Base-by-base conservation (phyloP, 2,888 invertebrate genomes). In the Stenurella melanura region DNA sequence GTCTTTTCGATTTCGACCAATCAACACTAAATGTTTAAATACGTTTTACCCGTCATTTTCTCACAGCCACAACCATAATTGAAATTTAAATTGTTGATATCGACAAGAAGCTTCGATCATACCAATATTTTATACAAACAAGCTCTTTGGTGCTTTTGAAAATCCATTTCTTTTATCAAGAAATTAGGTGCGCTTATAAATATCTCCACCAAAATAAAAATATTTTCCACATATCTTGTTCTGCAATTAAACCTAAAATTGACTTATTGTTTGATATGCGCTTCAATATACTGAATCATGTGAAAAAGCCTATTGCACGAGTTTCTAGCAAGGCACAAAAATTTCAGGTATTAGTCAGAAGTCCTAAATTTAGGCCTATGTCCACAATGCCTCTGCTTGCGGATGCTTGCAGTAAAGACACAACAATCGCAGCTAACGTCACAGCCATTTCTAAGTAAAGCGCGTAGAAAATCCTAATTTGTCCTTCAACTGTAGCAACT, bases 401-500 rank as follows among this genome's bases (percentile, higher is more conserved):
- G 71, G 92, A 91, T 9, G 92, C 91, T 75, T 93, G 92, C 30
- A 93, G 84, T 1, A 93, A 89, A 0, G 93, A 92, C 21, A 94
- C 90, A 0, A 92, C 90, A 42, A 92, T 90, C 0, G 93, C 92
- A 0, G 94, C 91, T 58, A 94, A 88, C 10, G 91, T 90, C 84
- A 94, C 93, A 1, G 93, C 94, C 60, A 93, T 91, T 84, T 94
- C 94, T 75, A 94, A 90, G 88, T 94, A 95, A 21, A 94, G 85
- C 0, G 92, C 94, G 86, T 94, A 94, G 2, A 93, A 85, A 26
- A 94, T 90, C 15, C 94, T 90, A 15, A 93, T 90, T 83, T 91
- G 89, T 3, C 92, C 92, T 67, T 90, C 88, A 30, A 93, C 92
- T 21, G 89, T 90, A 9, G 93, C 93, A 38, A 94, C 91, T 1